phyloP scores from a whole-genome alignment of 2,113 vertebrate species.

The Noturus placidus region DNA sequence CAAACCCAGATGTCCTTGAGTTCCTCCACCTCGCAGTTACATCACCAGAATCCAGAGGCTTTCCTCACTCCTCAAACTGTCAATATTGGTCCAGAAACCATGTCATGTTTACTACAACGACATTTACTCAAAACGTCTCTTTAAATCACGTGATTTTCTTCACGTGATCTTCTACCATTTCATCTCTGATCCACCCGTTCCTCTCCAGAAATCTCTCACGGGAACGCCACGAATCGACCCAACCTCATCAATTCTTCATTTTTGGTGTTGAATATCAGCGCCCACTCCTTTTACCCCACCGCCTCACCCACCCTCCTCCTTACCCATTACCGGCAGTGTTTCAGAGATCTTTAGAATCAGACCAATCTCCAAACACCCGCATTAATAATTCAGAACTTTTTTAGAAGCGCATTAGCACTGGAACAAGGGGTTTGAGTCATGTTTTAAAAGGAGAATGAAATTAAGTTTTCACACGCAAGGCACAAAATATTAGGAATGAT shows the following conservation, averaged over 20 bases:
- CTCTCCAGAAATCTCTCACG: slow-evolving; percentile 27
- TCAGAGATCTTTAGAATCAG: slow-evolving; percentile 30
- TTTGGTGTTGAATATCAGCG: slow-evolving; percentile 38
- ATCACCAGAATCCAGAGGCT: background rate
- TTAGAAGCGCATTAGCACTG: slow-evolving; percentile 34
- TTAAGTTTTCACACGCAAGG: background rate
- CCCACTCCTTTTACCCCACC: slow-evolving; percentile 33
- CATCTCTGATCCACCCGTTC: background rate
- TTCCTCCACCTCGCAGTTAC: background rate
- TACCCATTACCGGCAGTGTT: slow-evolving; percentile 32
- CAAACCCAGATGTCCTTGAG: background rate
- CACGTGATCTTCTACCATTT: background rate
- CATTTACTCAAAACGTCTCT: background rate
- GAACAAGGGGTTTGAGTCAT: background rate
- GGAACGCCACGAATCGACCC: slow-evolving; percentile 31
- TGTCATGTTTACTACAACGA: background rate
- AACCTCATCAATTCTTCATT: slow-evolving; percentile 52
- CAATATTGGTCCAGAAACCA: background rate
- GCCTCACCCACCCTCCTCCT: slow-evolving; percentile 20
- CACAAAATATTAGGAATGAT: background rate
- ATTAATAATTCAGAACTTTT: slow-evolving; percentile 50
- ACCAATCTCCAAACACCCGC: slow-evolving; percentile 3
- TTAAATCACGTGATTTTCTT: background rate
- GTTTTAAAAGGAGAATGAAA: background rate
- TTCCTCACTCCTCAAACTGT: background rate